A percentile compares a stretch with the other conserved stretches of the same genome.
These are phyloP conservation scores for Megalopta genalis DNA, from an alignment of 1,140 invertebrate genomes.

Conservation along the genomic window DNA sequence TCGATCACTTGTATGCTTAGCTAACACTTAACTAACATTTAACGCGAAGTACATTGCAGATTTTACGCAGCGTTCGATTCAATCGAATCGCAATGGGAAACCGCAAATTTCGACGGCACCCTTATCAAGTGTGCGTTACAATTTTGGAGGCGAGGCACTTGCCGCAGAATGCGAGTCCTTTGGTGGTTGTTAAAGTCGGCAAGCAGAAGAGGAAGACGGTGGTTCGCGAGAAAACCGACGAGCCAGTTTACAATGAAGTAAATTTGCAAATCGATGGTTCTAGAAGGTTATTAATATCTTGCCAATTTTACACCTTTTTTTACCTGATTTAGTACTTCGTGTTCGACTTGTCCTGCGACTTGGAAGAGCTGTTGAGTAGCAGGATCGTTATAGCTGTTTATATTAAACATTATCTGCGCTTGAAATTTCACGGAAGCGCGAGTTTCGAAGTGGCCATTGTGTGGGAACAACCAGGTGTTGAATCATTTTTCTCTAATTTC, in stretches of 20 bases:
- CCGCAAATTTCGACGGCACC: constrained; percentile 57
- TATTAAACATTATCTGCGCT: constrained; percentile 66
- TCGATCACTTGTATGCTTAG: too few species aligned
- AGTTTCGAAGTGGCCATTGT: constrained; percentile 85
- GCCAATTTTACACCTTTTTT: constrained; percentile 55
- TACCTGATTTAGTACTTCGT: constrained; percentile 78
- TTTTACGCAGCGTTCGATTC: constrained; percentile 1
- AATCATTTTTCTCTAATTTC: too few species aligned
- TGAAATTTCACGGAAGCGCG: constrained; percentile 73
- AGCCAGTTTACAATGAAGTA: constrained; percentile 84
- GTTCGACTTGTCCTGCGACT: constrained; percentile 68
- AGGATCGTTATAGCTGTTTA: constrained; percentile 75
- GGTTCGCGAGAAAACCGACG: constrained; percentile 80
- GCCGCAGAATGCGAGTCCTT: constrained; percentile 80
- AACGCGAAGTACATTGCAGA: too few species aligned
- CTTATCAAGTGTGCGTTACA: constrained; percentile 78
- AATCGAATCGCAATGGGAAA: constrained; percentile 38
- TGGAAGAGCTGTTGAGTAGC: constrained; percentile 71
- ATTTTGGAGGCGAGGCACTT: constrained; percentile 81
- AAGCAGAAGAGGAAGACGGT: constrained; percentile 81
- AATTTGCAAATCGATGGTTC: not conserved
- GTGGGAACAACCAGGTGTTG: constrained; percentile 84
- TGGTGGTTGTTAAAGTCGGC: constrained; percentile 81
- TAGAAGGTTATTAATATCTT: not conserved
- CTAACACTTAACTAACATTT: too few species aligned